Evolutionary conservation across 2,113 vertebrate genomes (phyloP).

Genomic region (Elgaria multicarinata): DNA sequence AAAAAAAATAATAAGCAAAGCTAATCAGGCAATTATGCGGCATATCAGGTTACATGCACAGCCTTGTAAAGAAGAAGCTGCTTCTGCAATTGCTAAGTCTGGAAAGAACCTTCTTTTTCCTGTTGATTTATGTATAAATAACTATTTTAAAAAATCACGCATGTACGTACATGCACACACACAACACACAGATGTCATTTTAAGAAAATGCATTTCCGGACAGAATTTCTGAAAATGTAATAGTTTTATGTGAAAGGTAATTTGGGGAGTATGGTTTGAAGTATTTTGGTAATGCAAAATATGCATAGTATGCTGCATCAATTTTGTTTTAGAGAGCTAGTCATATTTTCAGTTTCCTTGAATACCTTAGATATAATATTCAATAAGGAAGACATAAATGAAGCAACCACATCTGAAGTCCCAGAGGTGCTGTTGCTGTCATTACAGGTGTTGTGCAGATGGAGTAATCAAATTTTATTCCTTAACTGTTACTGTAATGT

Average conservation of each 20-base stretch:
- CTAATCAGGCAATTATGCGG: not conserved
- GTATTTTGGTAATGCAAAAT: not conserved
- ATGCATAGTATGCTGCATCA: not conserved
- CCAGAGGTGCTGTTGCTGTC: not conserved
- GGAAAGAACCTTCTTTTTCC: not conserved
- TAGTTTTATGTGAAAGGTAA: not conserved
- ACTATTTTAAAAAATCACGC: slow-evolving; percentile 14
- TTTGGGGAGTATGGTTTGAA: not conserved
- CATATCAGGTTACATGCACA: not conserved
- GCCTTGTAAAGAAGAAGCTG: slow-evolving; percentile 3
- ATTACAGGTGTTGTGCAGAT: not conserved
- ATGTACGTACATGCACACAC: accelerated
- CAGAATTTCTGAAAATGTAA: not conserved
- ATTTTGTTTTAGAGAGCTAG: not conserved
- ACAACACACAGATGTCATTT: not conserved
- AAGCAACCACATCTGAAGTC: not conserved
- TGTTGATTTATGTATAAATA: not conserved
- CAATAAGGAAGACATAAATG: not conserved
- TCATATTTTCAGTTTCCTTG: not conserved
- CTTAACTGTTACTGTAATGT: too few species aligned
- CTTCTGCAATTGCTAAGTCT: not conserved
- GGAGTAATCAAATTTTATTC: not conserved
- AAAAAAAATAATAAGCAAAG: not conserved
- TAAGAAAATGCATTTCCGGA: not conserved
- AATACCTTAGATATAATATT: not conserved